Evolutionary conservation across 2,797 vertebrate species (phyloP).

Genomic region (Sebastes miniatus): DNA sequence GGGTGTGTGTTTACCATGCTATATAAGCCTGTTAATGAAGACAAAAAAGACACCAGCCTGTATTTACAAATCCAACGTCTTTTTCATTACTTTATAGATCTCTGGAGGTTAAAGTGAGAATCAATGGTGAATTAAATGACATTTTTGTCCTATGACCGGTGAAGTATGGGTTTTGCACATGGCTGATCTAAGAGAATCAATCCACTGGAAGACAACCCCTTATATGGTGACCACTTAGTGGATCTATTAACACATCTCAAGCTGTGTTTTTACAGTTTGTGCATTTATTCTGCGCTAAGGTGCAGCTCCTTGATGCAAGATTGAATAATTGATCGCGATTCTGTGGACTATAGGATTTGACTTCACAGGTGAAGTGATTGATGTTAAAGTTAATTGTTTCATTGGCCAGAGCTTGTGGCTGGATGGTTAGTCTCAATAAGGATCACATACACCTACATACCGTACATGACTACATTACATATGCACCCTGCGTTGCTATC

Average conservation of each 20-base stretch:
- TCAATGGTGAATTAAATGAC: slow-evolving; percentile 41
- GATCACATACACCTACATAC: not conserved
- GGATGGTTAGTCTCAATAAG: not conserved
- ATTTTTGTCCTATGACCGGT: not conserved
- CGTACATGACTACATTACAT: not conserved
- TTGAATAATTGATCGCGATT: slow-evolving; percentile 8
- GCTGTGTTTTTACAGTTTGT: not conserved
- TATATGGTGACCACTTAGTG: not conserved
- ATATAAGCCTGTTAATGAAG: not conserved
- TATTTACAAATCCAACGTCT: not conserved
- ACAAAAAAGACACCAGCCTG: not conserved
- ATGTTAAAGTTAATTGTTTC: not conserved
- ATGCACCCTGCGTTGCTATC: not conserved
- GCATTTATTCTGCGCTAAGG: not conserved
- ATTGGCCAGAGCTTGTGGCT: not conserved
- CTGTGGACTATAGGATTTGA: not conserved
- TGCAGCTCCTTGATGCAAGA: not conserved
- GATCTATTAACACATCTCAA: not conserved
- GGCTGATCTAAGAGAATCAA: slow-evolving; percentile 27
- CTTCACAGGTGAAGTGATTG: not conserved
- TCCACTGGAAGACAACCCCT: not conserved
- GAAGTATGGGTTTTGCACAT: slow-evolving; percentile 14
- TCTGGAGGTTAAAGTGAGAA: slow-evolving; percentile 9
- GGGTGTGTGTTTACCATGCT: not conserved
- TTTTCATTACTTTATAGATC: slow-evolving; percentile 36